Base-by-base conservation (phyloP, 2,113 vertebrate genomes). In the Willisornis vidua region DNA sequence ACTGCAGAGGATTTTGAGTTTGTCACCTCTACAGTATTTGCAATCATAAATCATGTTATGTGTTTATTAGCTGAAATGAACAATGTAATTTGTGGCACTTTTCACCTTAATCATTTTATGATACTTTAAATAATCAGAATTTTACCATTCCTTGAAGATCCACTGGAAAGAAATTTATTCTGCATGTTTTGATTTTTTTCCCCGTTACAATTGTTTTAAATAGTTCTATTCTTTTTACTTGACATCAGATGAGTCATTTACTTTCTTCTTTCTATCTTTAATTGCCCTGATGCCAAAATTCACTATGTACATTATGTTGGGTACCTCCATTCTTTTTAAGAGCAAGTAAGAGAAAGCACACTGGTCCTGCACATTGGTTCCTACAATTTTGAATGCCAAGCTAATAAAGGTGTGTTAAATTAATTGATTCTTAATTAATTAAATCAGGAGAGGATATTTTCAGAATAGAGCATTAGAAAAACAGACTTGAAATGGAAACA, bases 161-260 rank as follows among this genome's bases (percentile, higher is more conserved):
- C 17, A 15, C n/a, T 55, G 24, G 45, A 49, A 14, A 54, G 14
- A 82, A 68, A 73, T 20, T 12, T 52, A n/a, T 12, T 89, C 26
- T 5, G 0, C 14, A 4, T 4, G 2, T 16, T 76, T 62, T 41
- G 66, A 2, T 3, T 67, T 57, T 80, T 80, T 71, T 28, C 9
- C 22, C 25, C 7, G 12, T 68, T 68, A 9, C 61, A 63, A 61
- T 75, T 78, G 33, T 70, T 58, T 77, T 2, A 72, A 78, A 19
- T 43, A 37, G 2, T 67, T 63, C 58, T 76, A 5, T 57, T 76
- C 12, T 39, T 75, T 86, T 77, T 45, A 7, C 19, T 68, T 85
- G 33, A 43, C 12, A 37, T 80, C 58, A 39, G 10, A 24, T 8
- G 37, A 63, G 8, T 45, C 14, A 49, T 82, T 85, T 87, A 15